Percentiles rank a stretch among this genome's conserved stretches.
These are phyloP conservation scores for Uloborus plumipes DNA, from an alignment of 2,888 invertebrate species.

Conservation along the genomic window DNA sequence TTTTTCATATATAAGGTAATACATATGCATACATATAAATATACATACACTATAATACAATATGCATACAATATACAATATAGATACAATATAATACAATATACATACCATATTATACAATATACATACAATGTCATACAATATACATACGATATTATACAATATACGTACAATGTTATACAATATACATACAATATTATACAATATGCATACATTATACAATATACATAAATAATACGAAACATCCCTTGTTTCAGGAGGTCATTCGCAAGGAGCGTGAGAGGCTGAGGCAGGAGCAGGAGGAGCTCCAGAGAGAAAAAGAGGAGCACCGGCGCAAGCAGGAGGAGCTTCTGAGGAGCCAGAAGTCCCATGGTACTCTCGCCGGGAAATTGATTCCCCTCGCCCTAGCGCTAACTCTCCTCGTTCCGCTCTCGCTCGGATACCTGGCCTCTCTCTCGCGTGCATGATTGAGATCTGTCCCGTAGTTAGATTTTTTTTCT, in stretches of 20 bases:
- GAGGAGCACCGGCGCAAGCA: slow-evolving; percentile 60
- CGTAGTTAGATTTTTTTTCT: background rate
- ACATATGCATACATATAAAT: too few relatives aligned
- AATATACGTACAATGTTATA: too few relatives aligned
- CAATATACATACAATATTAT: too few relatives aligned
- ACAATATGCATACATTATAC: too few relatives aligned
- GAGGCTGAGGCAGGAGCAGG: slow-evolving; percentile 65
- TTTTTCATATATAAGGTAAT: too few relatives aligned
- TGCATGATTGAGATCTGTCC: slow-evolving; percentile 21
- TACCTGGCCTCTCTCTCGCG: slow-evolving; percentile 31
- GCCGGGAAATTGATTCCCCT: slow-evolving; percentile 24
- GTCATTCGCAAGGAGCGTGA: slow-evolving; percentile 65
- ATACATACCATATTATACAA: too few relatives aligned
- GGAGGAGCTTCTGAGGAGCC: slow-evolving; percentile 42
- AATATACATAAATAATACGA: too few relatives aligned
- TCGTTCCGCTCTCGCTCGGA: slow-evolving; percentile 48
- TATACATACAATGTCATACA: too few relatives aligned
- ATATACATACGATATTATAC: too few relatives aligned
- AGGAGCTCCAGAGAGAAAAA: slow-evolving; percentile 58
- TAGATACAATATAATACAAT: too few relatives aligned
- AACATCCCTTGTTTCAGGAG: slow-evolving; percentile 63
- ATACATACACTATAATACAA: too few relatives aligned
- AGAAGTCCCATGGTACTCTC: slow-evolving; percentile 56
- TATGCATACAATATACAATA: too few relatives aligned
- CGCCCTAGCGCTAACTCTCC: slow-evolving; percentile 47